phyloP scores from a whole-genome alignment of 2,888 invertebrate species.

The Leptogaster cylindrica region DNA sequence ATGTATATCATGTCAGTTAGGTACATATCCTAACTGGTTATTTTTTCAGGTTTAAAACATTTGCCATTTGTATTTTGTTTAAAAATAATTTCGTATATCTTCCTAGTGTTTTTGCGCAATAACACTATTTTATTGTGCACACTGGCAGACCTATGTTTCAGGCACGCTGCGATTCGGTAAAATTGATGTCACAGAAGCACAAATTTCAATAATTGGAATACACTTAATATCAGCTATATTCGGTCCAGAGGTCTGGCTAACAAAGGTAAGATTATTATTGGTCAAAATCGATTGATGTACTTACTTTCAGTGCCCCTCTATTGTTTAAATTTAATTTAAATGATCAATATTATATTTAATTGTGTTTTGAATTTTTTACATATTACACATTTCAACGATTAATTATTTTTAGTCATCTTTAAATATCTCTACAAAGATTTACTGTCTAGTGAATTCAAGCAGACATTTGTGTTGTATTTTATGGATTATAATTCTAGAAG shows the following conservation, averaged over 20 bases:
- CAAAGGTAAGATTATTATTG: constrained; percentile 66
- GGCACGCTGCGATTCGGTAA: constrained; percentile 89
- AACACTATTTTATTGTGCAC: constrained; percentile 96
- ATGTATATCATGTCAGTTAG: constrained; percentile 91
- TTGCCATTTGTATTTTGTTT: not conserved
- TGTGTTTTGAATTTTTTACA: too few relatives aligned
- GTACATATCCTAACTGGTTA: constrained; percentile 91
- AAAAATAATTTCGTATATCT: not conserved
- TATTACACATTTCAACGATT: too few relatives aligned
- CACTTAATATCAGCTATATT: constrained; percentile 86
- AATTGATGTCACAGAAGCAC: constrained; percentile 98
- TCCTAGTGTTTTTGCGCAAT: constrained; percentile 89
- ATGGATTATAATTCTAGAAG: too few relatives aligned
- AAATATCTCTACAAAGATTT: too few relatives aligned
- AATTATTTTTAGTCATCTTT: too few relatives aligned
- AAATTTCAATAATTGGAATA: constrained; percentile 88
- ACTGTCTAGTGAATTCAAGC: too few relatives aligned
- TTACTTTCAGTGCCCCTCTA: too few relatives aligned
- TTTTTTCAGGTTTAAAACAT: constrained; percentile 75
- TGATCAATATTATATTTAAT: too few relatives aligned
- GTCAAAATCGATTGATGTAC: too few relatives aligned
- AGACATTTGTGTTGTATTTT: too few relatives aligned
- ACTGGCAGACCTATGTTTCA: constrained; percentile 99
- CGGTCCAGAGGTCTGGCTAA: constrained; percentile 87
- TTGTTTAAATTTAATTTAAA: too few relatives aligned